A percentile compares a stretch with the other conserved stretches of the same genome.
Evolutionary conservation across 1,140 invertebrate genomes (phyloP).

Genomic region (Tetragonula clypearis): DNA sequence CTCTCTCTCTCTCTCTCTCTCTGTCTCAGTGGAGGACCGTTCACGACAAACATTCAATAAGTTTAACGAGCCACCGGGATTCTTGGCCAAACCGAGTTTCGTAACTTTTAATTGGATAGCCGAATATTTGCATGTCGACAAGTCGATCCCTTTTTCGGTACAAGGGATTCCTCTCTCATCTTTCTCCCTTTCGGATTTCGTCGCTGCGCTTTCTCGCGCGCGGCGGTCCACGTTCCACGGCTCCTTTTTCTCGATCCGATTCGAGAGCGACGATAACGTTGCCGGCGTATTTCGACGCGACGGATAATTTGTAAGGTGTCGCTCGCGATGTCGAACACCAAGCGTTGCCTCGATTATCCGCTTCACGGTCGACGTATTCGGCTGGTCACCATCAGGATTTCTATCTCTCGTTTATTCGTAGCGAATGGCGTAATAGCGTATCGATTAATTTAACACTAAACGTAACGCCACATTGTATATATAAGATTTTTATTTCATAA

Average conservation of each 20-base stretch:
- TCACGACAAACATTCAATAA: slow-evolving; percentile 71
- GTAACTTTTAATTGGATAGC: slow-evolving; percentile 63
- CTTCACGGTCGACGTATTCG: neutral
- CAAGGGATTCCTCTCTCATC: neutral
- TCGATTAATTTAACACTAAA: no score
- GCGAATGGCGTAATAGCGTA: no score
- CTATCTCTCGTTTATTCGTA: no score
- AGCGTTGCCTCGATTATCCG: neutral
- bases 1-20: slow-evolving; percentile 21
- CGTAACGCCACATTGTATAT: no score
- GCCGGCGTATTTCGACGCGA: neutral
- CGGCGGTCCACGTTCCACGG: neutral
- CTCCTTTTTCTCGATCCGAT: neutral
- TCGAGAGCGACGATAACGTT: slow-evolving; percentile 4
- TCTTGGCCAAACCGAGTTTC: slow-evolving; percentile 26
- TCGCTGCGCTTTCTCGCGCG: neutral
- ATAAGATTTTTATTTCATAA: no score
- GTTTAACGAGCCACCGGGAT: slow-evolving; percentile 75
- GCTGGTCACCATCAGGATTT: neutral
- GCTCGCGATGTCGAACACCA: slow-evolving; percentile 2
- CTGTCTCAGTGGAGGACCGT: slow-evolving; percentile 4
- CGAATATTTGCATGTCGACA: slow-evolving; percentile 61
- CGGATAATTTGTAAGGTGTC: slow-evolving; percentile 26
- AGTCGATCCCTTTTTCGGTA: neutral
- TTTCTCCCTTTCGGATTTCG: neutral